Percentiles rank a stretch among this genome's conserved stretches.
Evolutionary conservation across 2,113 vertebrate genomes (phyloP).

Genomic region (Psilopsiagon aymara): DNA sequence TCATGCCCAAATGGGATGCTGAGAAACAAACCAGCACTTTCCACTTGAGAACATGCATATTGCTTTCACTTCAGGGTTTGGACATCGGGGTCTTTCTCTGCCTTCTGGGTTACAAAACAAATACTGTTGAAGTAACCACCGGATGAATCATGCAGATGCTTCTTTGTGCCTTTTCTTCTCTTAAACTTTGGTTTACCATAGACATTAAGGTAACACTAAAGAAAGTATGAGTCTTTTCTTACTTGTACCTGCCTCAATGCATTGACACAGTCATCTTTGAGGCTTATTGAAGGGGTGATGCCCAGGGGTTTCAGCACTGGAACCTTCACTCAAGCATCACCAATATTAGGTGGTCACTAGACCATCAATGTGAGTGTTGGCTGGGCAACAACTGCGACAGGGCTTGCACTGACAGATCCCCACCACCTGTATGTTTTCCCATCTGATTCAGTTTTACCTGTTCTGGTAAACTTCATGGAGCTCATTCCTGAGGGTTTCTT

Average conservation of each 20-base stretch:
- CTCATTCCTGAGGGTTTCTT: neutral
- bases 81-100: neutral
- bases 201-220: neutral
- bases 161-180: neutral
- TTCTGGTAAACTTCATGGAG: neutral
- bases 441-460: neutral
- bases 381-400: no score
- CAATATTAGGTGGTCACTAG: no score
- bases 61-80: neutral
- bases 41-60: neutral
- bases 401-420: neutral
- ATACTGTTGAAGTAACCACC: no score
- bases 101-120: neutral
- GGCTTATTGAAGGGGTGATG: neutral
- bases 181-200: neutral
- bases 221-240: neutral
- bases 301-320: neutral
- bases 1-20: neutral
- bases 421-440: rapidly evolving
- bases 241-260: neutral
- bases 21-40: neutral
- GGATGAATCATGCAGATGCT: neutral
- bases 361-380: rapidly evolving
- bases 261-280: neutral
- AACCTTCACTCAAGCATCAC: neutral